A percentile compares a stretch with the other conserved stretches of the same genome.
phyloP scores from a whole-genome alignment of 1,140 invertebrate species.

The Pectinophora gossypiella region DNA sequence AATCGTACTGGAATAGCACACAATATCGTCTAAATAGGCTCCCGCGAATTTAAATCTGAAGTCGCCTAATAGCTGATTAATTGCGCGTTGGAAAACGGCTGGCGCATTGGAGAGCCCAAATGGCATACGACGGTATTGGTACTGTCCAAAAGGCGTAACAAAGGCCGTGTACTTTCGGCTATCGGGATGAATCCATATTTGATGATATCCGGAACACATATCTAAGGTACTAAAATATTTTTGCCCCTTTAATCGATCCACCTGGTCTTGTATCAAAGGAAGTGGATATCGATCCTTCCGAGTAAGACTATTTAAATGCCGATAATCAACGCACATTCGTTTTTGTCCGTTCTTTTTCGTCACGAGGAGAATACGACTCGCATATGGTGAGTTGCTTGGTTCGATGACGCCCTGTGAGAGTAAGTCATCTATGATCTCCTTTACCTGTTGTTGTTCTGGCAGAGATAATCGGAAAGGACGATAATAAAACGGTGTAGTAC shows the following conservation, averaged over 20 bases:
- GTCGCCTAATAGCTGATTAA: neutral
- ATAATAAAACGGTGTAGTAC: neutral
- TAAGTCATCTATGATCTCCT: neutral
- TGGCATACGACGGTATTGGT: conserved; percentile 1
- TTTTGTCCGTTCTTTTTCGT: conserved; percentile 32
- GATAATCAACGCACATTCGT: conserved; percentile 54
- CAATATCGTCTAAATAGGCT: conserved; percentile 5
- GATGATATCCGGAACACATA: conserved; percentile 22
- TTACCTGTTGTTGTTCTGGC: neutral
- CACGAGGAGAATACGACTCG: conserved; percentile 33
- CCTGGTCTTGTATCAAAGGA: conserved; percentile 34
- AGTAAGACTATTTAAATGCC: conserved; percentile 53
- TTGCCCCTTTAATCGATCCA: conserved; percentile 18
- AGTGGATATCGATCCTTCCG: conserved; percentile 28
- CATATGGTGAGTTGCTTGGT: conserved; percentile 29
- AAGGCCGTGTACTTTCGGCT: neutral
- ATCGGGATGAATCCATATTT: conserved; percentile 13
- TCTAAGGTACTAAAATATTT: conserved; percentile 11
- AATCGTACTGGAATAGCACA: neutral
- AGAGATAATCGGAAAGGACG: conserved; percentile 1
- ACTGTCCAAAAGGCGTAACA: conserved; percentile 1
- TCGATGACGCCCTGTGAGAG: conserved; percentile 23
- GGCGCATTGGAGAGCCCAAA: neutral
- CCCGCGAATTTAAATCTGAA: neutral
- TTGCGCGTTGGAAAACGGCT: conserved; percentile 6